Evolutionary conservation across 2,113 vertebrate genomes (phyloP).

Genomic region (Peromyscus californicus): DNA sequence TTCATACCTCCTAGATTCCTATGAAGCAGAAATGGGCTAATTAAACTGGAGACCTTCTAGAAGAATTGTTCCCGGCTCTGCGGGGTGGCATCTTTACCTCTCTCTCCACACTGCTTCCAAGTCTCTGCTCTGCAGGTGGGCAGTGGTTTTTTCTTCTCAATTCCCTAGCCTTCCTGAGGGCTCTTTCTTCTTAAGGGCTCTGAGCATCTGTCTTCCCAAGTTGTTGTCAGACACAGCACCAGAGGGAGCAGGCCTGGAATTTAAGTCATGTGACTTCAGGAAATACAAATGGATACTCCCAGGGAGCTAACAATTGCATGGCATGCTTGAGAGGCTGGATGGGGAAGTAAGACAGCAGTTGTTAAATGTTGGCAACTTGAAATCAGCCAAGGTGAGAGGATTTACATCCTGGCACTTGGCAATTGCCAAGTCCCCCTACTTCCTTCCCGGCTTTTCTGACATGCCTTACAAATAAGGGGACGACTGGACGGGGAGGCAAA

Average conservation of each 20-base stretch:
- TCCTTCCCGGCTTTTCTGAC: not conserved
- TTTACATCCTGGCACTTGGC: not conserved
- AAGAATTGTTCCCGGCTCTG: not conserved
- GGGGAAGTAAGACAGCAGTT: not conserved
- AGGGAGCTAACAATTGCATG: not conserved
- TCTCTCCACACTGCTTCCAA: not conserved
- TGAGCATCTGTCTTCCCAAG: not conserved
- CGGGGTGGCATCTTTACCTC: not conserved
- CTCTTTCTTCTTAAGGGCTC: not conserved
- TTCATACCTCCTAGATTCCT: not conserved
- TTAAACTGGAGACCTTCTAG: not conserved
- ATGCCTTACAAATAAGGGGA: not conserved
- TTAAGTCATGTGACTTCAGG: not conserved
- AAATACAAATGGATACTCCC: not conserved
- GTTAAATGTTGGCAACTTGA: constrained; percentile 19
- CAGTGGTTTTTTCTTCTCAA: not conserved
- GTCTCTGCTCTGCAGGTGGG: not conserved
- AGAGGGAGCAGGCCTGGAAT: not conserved
- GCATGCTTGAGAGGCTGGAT: not conserved
- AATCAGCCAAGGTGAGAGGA: not conserved
- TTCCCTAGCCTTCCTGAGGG: not conserved
- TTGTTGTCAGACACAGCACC: not conserved
- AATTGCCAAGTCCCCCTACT: not conserved
- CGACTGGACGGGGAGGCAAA: not conserved
- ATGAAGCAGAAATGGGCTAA: not conserved